Evolutionary conservation across 2,797 vertebrate species (phyloP).

Genomic region (Crotalus adamanteus): DNA sequence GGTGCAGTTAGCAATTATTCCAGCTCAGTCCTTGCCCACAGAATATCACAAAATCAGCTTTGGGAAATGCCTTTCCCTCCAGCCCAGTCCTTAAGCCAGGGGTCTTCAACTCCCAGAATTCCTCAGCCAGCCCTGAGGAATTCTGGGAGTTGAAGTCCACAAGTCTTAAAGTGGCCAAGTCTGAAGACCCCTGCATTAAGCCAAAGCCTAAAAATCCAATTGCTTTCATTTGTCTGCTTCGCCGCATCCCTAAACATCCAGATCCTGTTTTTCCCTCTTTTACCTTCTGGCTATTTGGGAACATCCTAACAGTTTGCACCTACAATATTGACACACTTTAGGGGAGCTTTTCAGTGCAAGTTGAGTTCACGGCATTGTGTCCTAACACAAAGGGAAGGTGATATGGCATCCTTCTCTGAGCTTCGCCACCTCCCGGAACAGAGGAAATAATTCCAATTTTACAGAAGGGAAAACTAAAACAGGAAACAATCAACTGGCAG

Average conservation of each 20-base stretch:
- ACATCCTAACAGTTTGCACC: not conserved
- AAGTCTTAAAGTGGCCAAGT: too few relatives aligned
- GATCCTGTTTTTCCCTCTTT: not conserved
- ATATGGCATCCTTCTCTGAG: accelerated
- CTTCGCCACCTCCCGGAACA: not conserved
- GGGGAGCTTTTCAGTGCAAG: not conserved
- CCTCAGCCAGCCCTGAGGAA: too few relatives aligned
- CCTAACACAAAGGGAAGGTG: not conserved
- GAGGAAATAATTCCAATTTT: constrained; percentile 15
- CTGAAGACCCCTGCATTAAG: not conserved
- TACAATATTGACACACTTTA: not conserved
- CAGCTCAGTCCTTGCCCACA: not conserved
- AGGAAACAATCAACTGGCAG: constrained; percentile 11
- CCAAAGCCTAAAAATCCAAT: not conserved
- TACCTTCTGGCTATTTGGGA: not conserved
- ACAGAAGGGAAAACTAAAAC: not conserved
- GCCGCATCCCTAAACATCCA: not conserved
- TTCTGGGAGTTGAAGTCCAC: too few relatives aligned
- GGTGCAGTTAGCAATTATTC: constrained; percentile 9
- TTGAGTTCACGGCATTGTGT: not conserved
- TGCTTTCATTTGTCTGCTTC: constrained; percentile 8
- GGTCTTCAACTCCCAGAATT: too few relatives aligned
- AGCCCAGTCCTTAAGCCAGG: constrained; percentile 11
- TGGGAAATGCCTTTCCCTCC: not conserved
- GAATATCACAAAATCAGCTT: constrained; percentile 26